These are phyloP conservation scores for Alosa sapidissima DNA, from an alignment of 2,797 vertebrate genomes.

Conservation along the genomic window DNA sequence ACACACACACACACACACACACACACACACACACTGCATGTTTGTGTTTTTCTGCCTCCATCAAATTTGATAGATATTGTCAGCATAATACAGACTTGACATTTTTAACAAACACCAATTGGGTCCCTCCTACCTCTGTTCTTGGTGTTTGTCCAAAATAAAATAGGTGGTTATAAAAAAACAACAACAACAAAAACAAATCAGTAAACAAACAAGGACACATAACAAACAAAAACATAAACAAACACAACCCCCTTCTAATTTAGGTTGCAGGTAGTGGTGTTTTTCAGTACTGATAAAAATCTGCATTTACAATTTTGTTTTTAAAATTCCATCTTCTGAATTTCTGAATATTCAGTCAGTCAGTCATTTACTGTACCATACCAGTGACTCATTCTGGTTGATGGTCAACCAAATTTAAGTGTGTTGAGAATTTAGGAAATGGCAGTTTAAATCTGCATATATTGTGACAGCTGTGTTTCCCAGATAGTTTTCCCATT, in stretches of 20 bases:
- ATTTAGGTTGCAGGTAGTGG: background rate
- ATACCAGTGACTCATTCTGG: background rate
- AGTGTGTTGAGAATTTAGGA: background rate
- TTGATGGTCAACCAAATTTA: background rate
- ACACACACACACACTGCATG: background rate
- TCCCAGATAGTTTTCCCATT: background rate
- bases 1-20: background rate
- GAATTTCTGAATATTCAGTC: too few species aligned
- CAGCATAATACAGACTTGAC: slow-evolving; percentile 9
- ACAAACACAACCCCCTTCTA: slow-evolving; percentile 14
- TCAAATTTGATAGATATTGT: slow-evolving; percentile 2
- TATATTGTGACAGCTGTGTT: background rate
- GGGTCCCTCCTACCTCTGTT: background rate
- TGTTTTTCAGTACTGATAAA: background rate
- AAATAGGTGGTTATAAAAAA: background rate
- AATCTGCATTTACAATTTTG: background rate
- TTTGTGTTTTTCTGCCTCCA: background rate
- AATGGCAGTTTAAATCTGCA: background rate
- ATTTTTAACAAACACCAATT: background rate
- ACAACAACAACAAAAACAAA: slow-evolving; percentile 12
- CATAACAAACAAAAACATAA: background rate
- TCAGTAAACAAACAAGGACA: slow-evolving; percentile 28
- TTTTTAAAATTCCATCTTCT: background rate
- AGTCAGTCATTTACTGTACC: background rate
- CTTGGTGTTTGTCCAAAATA: background rate